These are phyloP conservation scores for Drosophila eugracilis DNA, from an alignment of 1,140 invertebrate genomes.

Conservation along the genomic window DNA sequence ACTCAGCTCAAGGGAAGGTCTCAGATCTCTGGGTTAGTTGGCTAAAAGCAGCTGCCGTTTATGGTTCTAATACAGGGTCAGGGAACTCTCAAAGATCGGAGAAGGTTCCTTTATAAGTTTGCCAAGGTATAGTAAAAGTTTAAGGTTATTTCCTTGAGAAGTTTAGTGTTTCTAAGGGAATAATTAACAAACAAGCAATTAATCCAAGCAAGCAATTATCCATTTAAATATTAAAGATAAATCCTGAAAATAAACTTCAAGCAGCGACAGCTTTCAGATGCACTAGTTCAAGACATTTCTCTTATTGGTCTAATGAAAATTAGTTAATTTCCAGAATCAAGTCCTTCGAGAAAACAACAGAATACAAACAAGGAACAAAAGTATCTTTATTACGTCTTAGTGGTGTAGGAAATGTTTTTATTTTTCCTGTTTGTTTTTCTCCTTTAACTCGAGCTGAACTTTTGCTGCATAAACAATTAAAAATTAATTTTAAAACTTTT, in stretches of 20 bases:
- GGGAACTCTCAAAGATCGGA: not conserved
- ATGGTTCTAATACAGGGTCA: not conserved
- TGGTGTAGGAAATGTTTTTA: constrained; percentile 29
- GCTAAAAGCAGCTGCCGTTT: constrained; percentile 11
- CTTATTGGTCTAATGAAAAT: constrained; percentile 20
- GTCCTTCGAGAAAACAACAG: constrained; percentile 4
- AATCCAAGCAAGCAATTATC: too few relatives aligned
- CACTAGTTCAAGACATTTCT: too few relatives aligned
- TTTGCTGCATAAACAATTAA: constrained; percentile 69
- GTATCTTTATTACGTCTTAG: constrained; percentile 37
- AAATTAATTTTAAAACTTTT: constrained; percentile 75
- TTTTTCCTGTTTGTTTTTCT: constrained; percentile 28
- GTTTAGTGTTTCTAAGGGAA: too few relatives aligned
- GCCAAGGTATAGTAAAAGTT: too few relatives aligned
- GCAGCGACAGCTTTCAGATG: too few relatives aligned
- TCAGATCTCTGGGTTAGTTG: constrained; percentile 15
- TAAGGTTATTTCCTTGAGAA: too few relatives aligned
- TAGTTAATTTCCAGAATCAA: constrained; percentile 15
- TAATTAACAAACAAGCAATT: too few relatives aligned
- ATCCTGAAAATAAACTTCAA: not conserved
- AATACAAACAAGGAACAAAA: constrained; percentile 23
- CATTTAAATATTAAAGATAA: too few relatives aligned
- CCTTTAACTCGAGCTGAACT: constrained; percentile 31
- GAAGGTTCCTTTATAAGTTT: too few relatives aligned
- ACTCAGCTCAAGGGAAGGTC: constrained; percentile 26